Evolutionary conservation across 2,113 vertebrate genomes (phyloP), one percentile per base, ranked within the genome.

Genomic region (Apus apus): DNA sequence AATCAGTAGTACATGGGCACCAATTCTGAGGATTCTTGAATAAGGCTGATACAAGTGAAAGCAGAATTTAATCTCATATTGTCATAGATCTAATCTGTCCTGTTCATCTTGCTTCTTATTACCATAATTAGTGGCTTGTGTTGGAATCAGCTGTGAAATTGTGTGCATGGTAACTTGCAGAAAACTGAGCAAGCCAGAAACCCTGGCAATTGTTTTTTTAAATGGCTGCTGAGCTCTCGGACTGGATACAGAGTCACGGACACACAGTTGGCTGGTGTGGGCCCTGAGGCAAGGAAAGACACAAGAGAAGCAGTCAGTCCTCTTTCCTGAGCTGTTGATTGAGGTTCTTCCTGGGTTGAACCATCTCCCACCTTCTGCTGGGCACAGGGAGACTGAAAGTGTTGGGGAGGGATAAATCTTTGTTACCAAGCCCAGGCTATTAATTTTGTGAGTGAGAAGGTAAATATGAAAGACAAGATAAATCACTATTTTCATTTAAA

Each of bases 61-160:
- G 61, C 1, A 3, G 40, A 85, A 70, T 80, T 87, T 43, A 77
- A 62, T 80, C 26, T 88, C 46, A 12, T 43, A 27, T 62, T 93
- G 93, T 91, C 78, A 38, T 54, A 60, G 67, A 83, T 74, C 43
- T 95, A 53, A 94, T 91, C 58, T 73, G 32, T 62, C 29, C 15
- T 1, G 1, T 83, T 83, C 56, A 50, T 90, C 58, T 80, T 34
- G 32, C 46, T 91, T 50, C 60, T 93, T 92, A 86, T 84, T 84
- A 45, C 78, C 62, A 36, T 76, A 74, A 73, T 87, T 79, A 94
- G 85, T 83, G 67, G 30, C 50, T 83, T 82, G 27, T 29, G 50
- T 53, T 82, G 78, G 87, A 93, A 88, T 81, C 4, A 12, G 34
- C 89, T 90, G 78, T 93, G 87, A 95, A 94, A 95, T 38, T 34